phyloP scores from a whole-genome alignment of 2,113 vertebrate genomes.

The Emydocephalus ijimae region DNA sequence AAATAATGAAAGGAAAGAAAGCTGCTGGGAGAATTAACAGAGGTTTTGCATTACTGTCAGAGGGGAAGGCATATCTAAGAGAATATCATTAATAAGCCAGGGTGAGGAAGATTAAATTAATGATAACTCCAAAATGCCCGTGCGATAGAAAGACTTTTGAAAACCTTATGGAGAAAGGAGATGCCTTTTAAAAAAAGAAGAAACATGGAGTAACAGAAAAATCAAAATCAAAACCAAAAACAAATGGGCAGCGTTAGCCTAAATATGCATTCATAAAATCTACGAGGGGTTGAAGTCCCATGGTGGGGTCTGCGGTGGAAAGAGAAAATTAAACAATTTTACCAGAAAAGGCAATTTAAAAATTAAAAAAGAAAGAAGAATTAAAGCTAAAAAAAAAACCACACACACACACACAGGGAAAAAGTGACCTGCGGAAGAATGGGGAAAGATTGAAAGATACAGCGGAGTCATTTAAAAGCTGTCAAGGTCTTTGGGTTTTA shows the following conservation, averaged over 20 bases:
- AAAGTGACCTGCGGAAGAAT: background rate
- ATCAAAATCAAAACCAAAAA: background rate
- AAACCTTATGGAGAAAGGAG: background rate
- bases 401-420: background rate
- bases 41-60: background rate
- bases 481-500: background rate
- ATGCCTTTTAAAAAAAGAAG: background rate
- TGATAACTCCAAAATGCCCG: background rate
- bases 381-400: no score
- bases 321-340: background rate
- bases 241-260: background rate
- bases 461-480: background rate
- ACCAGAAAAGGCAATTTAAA: background rate
- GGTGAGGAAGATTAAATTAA: slow-evolving; percentile 14
- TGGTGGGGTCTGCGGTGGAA: background rate
- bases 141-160: background rate
- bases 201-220: background rate
- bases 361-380: background rate
- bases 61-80: background rate
- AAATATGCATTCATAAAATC: background rate
- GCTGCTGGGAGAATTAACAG: fast-evolving
- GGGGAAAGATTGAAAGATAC: background rate
- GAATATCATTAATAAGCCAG: background rate
- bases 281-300: background rate
- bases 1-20: background rate